phyloP scores from a whole-genome alignment of 2,888 invertebrate species.

The Odontomyia ornata region DNA sequence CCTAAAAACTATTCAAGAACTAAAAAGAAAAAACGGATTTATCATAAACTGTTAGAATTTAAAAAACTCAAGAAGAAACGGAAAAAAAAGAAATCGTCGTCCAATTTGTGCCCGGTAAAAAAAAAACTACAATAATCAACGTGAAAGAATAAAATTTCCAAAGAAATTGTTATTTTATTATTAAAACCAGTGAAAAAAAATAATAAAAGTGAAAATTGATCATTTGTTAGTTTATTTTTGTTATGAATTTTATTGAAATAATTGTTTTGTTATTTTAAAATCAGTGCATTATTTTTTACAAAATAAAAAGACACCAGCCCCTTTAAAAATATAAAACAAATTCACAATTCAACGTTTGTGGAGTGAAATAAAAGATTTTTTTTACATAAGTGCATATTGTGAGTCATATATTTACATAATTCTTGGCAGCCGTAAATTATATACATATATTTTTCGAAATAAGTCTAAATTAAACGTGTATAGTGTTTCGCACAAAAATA shows the following conservation, averaged over 20 bases:
- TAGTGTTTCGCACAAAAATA: slow-evolving; percentile 20
- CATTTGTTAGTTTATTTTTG: slow-evolving; percentile 27
- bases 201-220: slow-evolving; percentile 6
- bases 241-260: neutral
- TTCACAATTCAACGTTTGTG: neutral
- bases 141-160: slow-evolving; percentile 14
- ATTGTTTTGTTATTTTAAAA: slow-evolving; percentile 28
- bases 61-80: neutral
- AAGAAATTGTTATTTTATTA: slow-evolving; percentile 37
- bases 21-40: slow-evolving; percentile 5
- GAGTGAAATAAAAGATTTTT: no score
- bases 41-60: neutral
- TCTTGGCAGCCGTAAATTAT: slow-evolving; percentile 19
- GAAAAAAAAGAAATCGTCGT: neutral
- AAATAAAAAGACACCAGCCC: neutral
- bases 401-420: slow-evolving; percentile 22
- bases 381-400: slow-evolving; percentile 10
- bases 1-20: slow-evolving; percentile 13
- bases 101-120: no score
- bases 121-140: neutral
- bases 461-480: neutral
- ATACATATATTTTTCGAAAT: slow-evolving; percentile 13
- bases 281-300: neutral
- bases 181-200: neutral
- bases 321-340: neutral